Conservation (phyloP, 2,888 invertebrate species). For the Rhyacophila evoluta region DNA sequence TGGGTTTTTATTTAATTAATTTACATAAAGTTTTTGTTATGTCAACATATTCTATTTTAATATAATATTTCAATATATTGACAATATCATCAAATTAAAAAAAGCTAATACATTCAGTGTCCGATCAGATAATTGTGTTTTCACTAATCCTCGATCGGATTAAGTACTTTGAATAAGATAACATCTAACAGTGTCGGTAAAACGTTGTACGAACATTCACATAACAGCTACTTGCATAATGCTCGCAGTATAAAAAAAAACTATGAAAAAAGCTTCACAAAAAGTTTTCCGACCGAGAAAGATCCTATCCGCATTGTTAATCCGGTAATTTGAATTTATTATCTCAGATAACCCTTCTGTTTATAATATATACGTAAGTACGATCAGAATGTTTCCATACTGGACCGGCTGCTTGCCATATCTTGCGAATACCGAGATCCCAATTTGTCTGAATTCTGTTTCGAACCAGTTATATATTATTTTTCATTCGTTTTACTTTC, state of each 20-base stretch:
- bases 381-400: conserved; percentile 23
- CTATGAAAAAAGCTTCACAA: neutral
- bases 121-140: neutral
- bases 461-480: neutral
- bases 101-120: too few relatives aligned
- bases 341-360: conserved; percentile 57
- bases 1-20: too few relatives aligned
- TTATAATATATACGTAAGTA: conserved; percentile 37
- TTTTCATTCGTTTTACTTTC: neutral
- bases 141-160: neutral
- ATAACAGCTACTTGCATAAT: conserved; percentile 27
- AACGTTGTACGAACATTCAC: neutral
- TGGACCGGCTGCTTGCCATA: conserved; percentile 26
- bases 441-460: conserved; percentile 36
- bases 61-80: too few relatives aligned
- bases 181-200: neutral
- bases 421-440: conserved; percentile 28
- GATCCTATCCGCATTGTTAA: conserved; percentile 68
- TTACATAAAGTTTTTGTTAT: too few relatives aligned
- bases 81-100: too few relatives aligned
- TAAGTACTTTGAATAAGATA: neutral
- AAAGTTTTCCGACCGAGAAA: neutral
- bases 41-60: too few relatives aligned
- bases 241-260: neutral
- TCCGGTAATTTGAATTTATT: conserved; percentile 73